These are phyloP conservation scores for Scolanthus callimorphus DNA, from an alignment of 92 coral and sea anemone genomes.

Conservation along the genomic window DNA sequence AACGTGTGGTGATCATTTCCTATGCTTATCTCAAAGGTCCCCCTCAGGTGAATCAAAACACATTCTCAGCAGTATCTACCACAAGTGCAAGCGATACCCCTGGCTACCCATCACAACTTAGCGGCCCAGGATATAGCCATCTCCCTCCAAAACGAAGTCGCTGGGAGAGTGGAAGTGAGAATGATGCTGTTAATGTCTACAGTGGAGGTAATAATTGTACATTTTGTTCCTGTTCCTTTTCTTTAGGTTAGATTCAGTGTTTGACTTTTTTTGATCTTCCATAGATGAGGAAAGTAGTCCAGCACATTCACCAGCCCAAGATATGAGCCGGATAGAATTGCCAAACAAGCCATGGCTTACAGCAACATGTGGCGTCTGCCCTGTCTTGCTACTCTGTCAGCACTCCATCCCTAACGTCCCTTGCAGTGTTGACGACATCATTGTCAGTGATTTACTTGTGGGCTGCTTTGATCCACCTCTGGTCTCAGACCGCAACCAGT, in stretches of 20 bases:
- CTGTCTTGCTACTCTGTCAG: constrained; percentile 85
- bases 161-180: constrained; percentile 65
- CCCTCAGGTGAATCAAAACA: constrained; percentile 3
- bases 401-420: constrained; percentile 84
- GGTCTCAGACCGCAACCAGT: constrained; percentile 72
- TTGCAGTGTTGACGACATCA: constrained; percentile 82
- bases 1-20: too few species aligned
- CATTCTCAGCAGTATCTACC: too few species aligned
- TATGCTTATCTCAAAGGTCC: too few species aligned
- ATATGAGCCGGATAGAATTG: constrained; percentile 48
- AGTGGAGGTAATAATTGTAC: too few species aligned
- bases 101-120: too few species aligned
- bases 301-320: constrained; percentile 32
- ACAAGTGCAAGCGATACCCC: too few species aligned
- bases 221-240: too few species aligned
- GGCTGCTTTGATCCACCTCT: constrained; percentile 91
- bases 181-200: constrained; percentile 33
- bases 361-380: constrained; percentile 89
- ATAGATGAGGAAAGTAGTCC: constrained; percentile 58
- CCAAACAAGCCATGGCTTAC: constrained; percentile 93
- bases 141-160: constrained; percentile 48
- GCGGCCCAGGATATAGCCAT: too few species aligned
- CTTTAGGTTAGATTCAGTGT: background rate
- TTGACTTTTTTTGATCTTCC: background rate
- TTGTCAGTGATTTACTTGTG: constrained; percentile 75